These are phyloP conservation scores for Globia sparganii DNA, from an alignment of 2,888 invertebrate species.

Conservation along the genomic window DNA sequence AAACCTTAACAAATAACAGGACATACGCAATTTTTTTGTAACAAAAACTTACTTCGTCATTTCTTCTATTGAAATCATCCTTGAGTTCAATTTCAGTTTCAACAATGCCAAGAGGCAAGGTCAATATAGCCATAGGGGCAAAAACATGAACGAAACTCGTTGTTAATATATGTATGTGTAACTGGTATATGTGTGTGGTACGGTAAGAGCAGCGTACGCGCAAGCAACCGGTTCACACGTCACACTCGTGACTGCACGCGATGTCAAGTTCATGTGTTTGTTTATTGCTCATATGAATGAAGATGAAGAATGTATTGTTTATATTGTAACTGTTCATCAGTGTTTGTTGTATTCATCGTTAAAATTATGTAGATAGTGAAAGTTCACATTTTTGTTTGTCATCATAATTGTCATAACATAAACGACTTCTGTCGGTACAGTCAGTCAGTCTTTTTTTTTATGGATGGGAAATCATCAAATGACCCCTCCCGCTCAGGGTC, in stretches of 20 bases:
- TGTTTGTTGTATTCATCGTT: background rate
- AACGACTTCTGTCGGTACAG: background rate
- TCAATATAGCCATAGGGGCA: constrained; percentile 30
- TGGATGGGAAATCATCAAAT: too few species aligned
- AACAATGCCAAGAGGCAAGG: constrained; percentile 53
- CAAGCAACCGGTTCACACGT: constrained; percentile 64
- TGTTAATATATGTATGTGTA: constrained; percentile 51
- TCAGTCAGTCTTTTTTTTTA: too few species aligned
- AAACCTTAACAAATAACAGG: constrained; percentile 10
- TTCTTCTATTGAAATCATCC: constrained; percentile 33
- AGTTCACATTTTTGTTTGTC: background rate
- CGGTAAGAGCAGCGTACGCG: constrained; percentile 48
- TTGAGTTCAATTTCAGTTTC: constrained; percentile 42
- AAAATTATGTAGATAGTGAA: background rate
- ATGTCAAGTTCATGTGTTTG: constrained; percentile 64
- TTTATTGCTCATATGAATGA: constrained; percentile 22
- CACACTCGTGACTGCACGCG: constrained; percentile 51
- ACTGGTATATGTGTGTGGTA: constrained; percentile 23
- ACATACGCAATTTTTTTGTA: background rate
- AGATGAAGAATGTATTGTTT: constrained; percentile 19
- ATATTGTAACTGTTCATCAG: constrained; percentile 16
- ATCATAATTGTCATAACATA: background rate
- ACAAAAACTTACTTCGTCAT: constrained; percentile 15
- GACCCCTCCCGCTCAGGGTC: too few species aligned
- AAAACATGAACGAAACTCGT: constrained; percentile 46